Evolutionary conservation across 1,140 invertebrate genomes (phyloP), one percentile per base, ranked within the genome.

Genomic region (Hirudo medicinalis): DNA sequence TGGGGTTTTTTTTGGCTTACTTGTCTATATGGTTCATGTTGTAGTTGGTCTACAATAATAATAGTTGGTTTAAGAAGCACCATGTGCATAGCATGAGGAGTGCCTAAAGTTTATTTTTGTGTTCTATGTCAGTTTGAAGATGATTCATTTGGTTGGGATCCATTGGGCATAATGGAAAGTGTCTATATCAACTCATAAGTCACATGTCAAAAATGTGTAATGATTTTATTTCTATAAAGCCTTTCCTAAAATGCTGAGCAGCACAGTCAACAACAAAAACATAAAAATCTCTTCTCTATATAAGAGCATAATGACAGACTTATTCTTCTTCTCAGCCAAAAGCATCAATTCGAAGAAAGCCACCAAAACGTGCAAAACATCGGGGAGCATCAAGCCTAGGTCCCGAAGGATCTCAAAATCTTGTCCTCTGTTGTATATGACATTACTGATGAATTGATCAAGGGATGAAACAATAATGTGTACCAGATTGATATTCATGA

Each of bases 401-500:
- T 90, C 87, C 13, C 88, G 84, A 70, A 87, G 82, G 68, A 89
- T 86, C 73, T 83, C 81, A 57, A 80, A 81, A 20, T 71, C 73
- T 11, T 86, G 85, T 1, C 89, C 89, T 80, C 88, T 84, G 43
- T 87, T 86, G 72, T 85, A 81, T 15, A 91, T 77, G 49, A 91
- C 88, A 80, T 90, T 90, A 53, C 80, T 79, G 40, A 90, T 83
- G 81, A 90, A 90, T 78, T 91, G 89, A 82, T 91, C 89, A 76
- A 86, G 86, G 29, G 87, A 85, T 69, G 86, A 85, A n/a, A 87
- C 86, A 19, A 89, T 77, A 69, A 90, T 86, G 78, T 91, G 90
- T 71, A 89, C 80, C 36, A 87, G 73, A 29, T 87, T 88, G 73
- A 91, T 88, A 32, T 84, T 76, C 25, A 86, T 79, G 70, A 90